Percentiles rank a stretch among this genome's conserved stretches.
Conservation (phyloP, 2,113 vertebrate genomes). For the Ellobius talpinus region DNA sequence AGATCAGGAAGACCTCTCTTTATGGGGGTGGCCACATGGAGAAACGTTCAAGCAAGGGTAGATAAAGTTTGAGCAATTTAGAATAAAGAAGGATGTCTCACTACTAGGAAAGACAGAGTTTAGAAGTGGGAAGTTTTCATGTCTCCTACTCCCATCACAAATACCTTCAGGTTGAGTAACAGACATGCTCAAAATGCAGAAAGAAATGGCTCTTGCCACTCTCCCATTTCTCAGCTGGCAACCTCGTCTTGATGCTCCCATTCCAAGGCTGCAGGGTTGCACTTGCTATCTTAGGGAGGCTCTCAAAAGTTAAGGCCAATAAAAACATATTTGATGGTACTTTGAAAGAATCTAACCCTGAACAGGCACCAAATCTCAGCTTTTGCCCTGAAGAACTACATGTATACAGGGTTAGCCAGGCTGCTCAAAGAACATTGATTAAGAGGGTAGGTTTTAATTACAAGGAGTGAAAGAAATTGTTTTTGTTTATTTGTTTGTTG, state of each 20-base stretch:
- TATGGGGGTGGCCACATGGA: neutral
- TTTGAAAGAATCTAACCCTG: neutral
- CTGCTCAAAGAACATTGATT: neutral
- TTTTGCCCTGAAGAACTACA: neutral
- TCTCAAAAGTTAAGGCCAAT: conserved; percentile 42
- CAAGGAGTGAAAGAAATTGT: neutral
- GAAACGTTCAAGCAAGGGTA: neutral
- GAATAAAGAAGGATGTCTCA: neutral
- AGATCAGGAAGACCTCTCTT: neutral
- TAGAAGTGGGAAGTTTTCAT: neutral
- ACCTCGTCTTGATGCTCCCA: neutral
- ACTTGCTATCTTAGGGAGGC: neutral
- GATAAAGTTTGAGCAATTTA: neutral
- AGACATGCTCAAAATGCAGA: neutral
- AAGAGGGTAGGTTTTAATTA: neutral
- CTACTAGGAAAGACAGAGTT: neutral
- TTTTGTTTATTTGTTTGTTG: neutral
- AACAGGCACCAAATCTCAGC: neutral
- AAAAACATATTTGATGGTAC: neutral
- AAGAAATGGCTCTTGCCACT: neutral
- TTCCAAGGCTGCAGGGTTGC: neutral
- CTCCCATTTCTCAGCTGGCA: neutral
- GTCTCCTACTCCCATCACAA: neutral
- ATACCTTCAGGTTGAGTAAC: neutral
- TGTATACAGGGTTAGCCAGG: neutral